A percentile compares a stretch with the other conserved stretches of the same genome.
These are phyloP conservation scores for Eunapius fragilis DNA, from an alignment of 37 sponge, comb jelly and placozoan genomes.

Conservation along the genomic window DNA sequence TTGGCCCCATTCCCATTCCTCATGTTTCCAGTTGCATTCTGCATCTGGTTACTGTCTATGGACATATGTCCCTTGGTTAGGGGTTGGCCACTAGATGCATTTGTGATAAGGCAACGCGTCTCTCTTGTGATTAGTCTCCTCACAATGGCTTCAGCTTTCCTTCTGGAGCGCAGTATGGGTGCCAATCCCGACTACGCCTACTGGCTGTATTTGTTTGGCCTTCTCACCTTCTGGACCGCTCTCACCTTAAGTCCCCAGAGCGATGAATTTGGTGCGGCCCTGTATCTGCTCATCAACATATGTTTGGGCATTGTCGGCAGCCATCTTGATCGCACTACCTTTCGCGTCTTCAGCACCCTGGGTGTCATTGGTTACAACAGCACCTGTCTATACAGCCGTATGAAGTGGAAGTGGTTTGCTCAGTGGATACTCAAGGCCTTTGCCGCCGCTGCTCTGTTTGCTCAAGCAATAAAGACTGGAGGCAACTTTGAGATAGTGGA, in stretches of 20 bases:
- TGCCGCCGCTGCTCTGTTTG: slow-evolving; percentile 17
- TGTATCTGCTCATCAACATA: slow-evolving; percentile 30
- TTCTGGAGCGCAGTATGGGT: slow-evolving; percentile 15
- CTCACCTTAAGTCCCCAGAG: slow-evolving; percentile 3
- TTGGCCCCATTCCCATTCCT: slow-evolving; percentile 47
- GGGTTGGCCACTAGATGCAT: background rate
- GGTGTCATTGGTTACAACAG: slow-evolving; percentile 9
- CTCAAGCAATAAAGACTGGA: slow-evolving; percentile 22
- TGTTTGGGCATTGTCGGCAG: slow-evolving; percentile 24
- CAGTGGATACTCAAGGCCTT: slow-evolving; percentile 42
- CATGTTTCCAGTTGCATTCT: slow-evolving; percentile 34
- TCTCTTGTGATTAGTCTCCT: slow-evolving; percentile 36
- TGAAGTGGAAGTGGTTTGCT: background rate
- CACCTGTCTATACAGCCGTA: background rate
- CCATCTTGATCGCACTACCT: slow-evolving; percentile 38
- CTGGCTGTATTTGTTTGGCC: slow-evolving; percentile 54
- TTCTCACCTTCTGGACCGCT: slow-evolving; percentile 27
- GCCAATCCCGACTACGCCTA: slow-evolving; percentile 46
- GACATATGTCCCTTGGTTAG: slow-evolving; percentile 40
- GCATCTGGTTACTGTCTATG: slow-evolving; percentile 60
- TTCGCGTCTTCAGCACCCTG: slow-evolving; percentile 37
- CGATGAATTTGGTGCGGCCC: slow-evolving; percentile 9
- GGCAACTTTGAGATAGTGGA: slow-evolving; percentile 27
- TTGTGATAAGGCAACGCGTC: background rate
- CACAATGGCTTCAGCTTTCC: slow-evolving; percentile 11